Base-by-base conservation (phyloP, 2,888 invertebrate species). In the Tanytarsus gracilentus region DNA sequence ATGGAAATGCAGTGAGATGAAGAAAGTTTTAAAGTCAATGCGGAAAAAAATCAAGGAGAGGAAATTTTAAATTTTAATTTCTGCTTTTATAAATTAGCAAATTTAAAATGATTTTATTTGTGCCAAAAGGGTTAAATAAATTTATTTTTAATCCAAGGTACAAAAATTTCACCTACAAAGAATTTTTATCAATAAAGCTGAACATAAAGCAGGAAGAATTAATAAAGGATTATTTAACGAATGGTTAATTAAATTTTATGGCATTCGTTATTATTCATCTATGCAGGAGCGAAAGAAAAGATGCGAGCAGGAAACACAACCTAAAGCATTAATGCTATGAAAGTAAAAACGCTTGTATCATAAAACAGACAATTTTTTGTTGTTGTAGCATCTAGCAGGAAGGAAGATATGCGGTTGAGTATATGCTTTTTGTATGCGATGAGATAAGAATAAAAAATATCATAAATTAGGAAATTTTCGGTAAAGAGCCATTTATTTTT, bases 391-490 rank as follows among this genome's bases (percentile, higher is more conserved):
- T n/a, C n/a, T n/a, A n/a, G n/a, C n/a, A 16, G 23, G 21, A 40
- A 36, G 40, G 55, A 49, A 26, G 49, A 56, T 56, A 56, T 27
- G 44, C n/a, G n/a, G n/a, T n/a, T n/a, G 26, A 39, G 55, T 40
- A 27, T 56, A 26, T 56, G 40, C 55, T 39, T 40, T 56, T 40
- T 50, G 21, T 50, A 26, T 56, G 21, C 18, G 29, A 39, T 18
- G 40, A 56, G 55, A 56, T 56, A 56, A 56, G 55, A 56, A 56
- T 25, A 29, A 51, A 51, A 29, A 23, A 29, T 40, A 58, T 58
- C 58, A 58, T 58, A 58, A 58, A 58, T 58, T 58, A 58, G 26
- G 58, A 58, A 58, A 58, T 58, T 58, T 25, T n/a, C n/a, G n/a
- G 58, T 39, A 58, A 58, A 58, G 58, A 58, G 30, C 58, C 58